Conservation (phyloP, 2,113 vertebrate species). For the Microcebus griseorufus region DNA sequence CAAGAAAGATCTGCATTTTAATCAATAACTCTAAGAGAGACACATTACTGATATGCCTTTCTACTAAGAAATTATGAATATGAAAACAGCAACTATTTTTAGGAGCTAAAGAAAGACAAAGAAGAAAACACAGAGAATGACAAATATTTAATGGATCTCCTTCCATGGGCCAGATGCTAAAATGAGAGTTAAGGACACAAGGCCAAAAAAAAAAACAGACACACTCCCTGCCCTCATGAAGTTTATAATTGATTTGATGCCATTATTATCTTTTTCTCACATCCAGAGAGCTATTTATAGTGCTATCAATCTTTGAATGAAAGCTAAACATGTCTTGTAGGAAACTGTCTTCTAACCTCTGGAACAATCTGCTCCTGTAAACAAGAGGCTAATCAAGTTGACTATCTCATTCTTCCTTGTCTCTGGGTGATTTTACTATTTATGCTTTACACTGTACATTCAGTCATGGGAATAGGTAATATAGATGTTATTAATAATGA, state of each 20-base stretch:
- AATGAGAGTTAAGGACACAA: background rate
- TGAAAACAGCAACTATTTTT: conserved; percentile 37
- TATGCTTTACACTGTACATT: background rate
- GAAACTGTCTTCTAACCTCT: background rate
- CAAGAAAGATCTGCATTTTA: conserved; percentile 30
- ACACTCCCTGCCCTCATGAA: background rate
- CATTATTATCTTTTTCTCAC: background rate
- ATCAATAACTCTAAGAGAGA: conserved; percentile 26
- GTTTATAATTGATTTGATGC: background rate
- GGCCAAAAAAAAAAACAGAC: conserved; percentile 6
- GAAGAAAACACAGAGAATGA: background rate
- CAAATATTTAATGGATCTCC: conserved; percentile 35
- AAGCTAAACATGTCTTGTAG: conserved; percentile 3
- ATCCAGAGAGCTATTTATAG: background rate
- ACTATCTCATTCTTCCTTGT: background rate
- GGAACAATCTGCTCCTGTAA: background rate
- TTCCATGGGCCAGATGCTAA: background rate
- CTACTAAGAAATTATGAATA: conserved; percentile 14
- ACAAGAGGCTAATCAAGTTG: background rate
- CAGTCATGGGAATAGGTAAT: background rate
- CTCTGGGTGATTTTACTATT: background rate
- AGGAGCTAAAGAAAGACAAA: conserved; percentile 19
- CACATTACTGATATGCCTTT: conserved; percentile 1
- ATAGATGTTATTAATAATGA: background rate
- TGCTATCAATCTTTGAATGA: conserved; percentile 15